Percentiles rank a stretch among this genome's conserved stretches.
Evolutionary conservation across 2,888 invertebrate species (phyloP).

Genomic region (Chaetogeoica ovagalla): DNA sequence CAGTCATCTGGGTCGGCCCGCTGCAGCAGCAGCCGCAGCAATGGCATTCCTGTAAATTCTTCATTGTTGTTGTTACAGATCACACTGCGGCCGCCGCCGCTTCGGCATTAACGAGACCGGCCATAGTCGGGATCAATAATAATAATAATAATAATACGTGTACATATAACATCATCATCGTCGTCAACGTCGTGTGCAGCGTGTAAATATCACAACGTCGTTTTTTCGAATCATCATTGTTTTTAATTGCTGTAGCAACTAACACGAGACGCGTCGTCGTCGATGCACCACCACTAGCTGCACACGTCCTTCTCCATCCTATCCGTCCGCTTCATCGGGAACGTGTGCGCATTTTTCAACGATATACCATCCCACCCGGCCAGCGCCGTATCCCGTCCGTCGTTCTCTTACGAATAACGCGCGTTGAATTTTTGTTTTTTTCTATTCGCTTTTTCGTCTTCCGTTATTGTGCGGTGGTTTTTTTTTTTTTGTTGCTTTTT

Average conservation of each 20-base stretch:
- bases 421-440: conserved; percentile 26
- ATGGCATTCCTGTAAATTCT: conserved; percentile 44
- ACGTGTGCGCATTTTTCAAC: conserved; percentile 32
- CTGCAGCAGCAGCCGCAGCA: neutral
- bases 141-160: no score
- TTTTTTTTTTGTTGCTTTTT: conserved; percentile 6
- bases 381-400: no score
- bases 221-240: conserved; percentile 49
- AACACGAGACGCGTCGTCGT: neutral
- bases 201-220: neutral
- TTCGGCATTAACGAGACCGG: conserved; percentile 15
- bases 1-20: no score
- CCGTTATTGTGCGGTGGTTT: neutral
- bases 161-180: neutral
- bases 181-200: neutral
- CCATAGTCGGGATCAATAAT: conserved; percentile 10
- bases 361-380: neutral
- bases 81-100: conserved; percentile 23
- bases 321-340: no score
- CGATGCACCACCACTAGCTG: no score
- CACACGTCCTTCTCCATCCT: no score
- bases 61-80: conserved; percentile 46
- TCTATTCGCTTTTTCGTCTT: no score
- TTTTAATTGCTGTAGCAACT: conserved; percentile 31
- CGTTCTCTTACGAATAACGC: conserved; percentile 4